Evolutionary conservation across 2,888 invertebrate genomes (phyloP).

Genomic region (Nomada flava): DNA sequence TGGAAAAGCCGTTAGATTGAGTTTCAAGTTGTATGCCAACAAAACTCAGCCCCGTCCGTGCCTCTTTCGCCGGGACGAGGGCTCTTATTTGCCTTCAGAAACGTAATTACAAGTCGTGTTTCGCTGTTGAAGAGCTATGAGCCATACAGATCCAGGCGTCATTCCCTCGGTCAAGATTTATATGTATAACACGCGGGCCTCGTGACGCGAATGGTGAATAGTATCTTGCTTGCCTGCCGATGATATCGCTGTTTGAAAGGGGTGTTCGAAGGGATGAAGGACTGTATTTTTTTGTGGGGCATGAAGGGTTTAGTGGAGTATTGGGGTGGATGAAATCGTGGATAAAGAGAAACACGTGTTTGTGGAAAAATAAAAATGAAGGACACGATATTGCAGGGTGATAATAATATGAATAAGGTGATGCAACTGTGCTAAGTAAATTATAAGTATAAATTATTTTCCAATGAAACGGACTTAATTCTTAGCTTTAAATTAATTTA

Average conservation of each 20-base stretch:
- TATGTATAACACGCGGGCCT: conserved; percentile 2
- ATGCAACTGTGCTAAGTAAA: too few species aligned
- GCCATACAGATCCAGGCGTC: conserved; percentile 12
- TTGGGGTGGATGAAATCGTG: background rate
- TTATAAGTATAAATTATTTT: too few species aligned
- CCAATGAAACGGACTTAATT: too few species aligned
- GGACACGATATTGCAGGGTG: too few species aligned
- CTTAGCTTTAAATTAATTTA: too few species aligned
- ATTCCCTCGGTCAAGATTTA: conserved; percentile 28
- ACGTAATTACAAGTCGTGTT: conserved; percentile 53
- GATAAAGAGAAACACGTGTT: background rate
- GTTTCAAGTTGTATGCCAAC: conserved; percentile 78
- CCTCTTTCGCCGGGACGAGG: conserved; percentile 28
- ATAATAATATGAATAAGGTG: too few species aligned
- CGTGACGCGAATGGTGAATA: background rate
- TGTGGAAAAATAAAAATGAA: background rate
- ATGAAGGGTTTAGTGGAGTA: background rate
- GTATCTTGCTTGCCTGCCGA: background rate
- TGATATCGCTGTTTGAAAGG: background rate
- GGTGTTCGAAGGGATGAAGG: background rate
- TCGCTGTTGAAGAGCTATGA: conserved; percentile 22
- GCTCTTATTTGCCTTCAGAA: conserved; percentile 59
- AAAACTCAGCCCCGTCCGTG: conserved; percentile 56
- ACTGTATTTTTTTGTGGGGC: background rate
- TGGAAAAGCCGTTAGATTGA: conserved; percentile 73